Conservation (phyloP, 2,113 vertebrate genomes). For the Rhinogobius similis region DNA sequence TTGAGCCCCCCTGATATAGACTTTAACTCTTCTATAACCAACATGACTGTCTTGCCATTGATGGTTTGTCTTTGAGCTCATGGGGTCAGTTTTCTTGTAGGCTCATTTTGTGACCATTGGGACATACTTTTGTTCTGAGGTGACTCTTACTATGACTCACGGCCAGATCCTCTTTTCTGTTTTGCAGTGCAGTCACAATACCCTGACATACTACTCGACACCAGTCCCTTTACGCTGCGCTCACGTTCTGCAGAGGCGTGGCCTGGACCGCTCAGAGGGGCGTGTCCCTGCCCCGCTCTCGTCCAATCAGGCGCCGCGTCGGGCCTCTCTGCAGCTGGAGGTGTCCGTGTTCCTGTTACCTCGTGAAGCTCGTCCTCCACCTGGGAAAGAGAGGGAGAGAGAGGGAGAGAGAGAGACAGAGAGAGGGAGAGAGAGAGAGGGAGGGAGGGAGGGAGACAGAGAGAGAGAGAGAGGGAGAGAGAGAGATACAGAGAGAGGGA, state of each 20-base stretch:
- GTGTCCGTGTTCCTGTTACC: constrained; percentile 1
- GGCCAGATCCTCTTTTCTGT: constrained; percentile 15
- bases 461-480: too few relatives aligned
- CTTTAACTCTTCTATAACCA: too few relatives aligned
- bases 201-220: constrained; percentile 2
- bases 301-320: constrained; percentile 25
- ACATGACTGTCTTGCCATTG: too few relatives aligned
- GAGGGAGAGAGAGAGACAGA: not conserved
- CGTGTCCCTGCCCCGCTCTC: not conserved
- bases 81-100: too few relatives aligned
- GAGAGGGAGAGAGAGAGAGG: not conserved
- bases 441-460: not conserved
- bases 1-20: too few relatives aligned
- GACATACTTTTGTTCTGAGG: too few relatives aligned
- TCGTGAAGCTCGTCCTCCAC: constrained; percentile 20
- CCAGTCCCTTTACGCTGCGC: constrained; percentile 20
- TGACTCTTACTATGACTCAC: too few relatives aligned
- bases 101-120: too few relatives aligned
- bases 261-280: constrained; percentile 20
- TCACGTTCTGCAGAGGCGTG: constrained; percentile 28
- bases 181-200: constrained; percentile 2
- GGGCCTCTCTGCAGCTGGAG: constrained; percentile 44
- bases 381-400: constrained; percentile 36
- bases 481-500: too few relatives aligned
- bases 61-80: too few relatives aligned